Evolutionary conservation across 2,113 vertebrate species (phyloP), one percentile per base, ranked within the genome.

Genomic region (Prunella himalayana): DNA sequence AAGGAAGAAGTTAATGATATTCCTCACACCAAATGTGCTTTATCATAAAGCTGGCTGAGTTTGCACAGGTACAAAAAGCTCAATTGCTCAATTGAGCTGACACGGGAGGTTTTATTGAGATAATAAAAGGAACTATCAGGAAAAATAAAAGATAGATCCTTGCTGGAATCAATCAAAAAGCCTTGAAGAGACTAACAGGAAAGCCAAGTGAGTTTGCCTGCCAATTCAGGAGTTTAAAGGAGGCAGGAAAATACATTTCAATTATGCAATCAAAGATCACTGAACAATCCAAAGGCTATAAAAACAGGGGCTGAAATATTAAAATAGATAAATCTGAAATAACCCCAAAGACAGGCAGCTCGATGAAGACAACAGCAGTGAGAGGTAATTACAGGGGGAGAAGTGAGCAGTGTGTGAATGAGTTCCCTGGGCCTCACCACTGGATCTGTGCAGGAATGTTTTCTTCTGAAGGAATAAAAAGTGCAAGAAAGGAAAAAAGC

Each of bases 91-190:
- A 8, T 6, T 72, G 77, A 92, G 66, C 84, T 71, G 89, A 65
- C 70, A 35, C 0, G 1, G 30, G 59, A 80, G 86, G n/a, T 82
- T 94, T 78, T 73, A 90, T 27, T 61, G 75, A 77, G 59, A 42
- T 69, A 93, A 77, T 93, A 92, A 93, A 92, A 79, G 66, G 31
- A 94, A 79, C 57, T 68, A 82, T 60, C 64, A 86, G 24, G 91
- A 57, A 95, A 94, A 82, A 64, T 35, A 64, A 59, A 72, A 91
- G 88, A 53, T 4, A 76, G 49, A 65, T 64, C 53, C 61, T 79
- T 41, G 73, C 77, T 66, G 79, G 81, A 91, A 91, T 95, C 73
- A 79, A 72, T 86, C 83, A 86, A 24, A 87, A 69, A 87, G 21
- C 37, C 31, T 69, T 45, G 66, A 78, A 86, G 35, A 88, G 79